Conservation (phyloP, 1,140 invertebrate species). For the Hylaeus anthracinus region DNA sequence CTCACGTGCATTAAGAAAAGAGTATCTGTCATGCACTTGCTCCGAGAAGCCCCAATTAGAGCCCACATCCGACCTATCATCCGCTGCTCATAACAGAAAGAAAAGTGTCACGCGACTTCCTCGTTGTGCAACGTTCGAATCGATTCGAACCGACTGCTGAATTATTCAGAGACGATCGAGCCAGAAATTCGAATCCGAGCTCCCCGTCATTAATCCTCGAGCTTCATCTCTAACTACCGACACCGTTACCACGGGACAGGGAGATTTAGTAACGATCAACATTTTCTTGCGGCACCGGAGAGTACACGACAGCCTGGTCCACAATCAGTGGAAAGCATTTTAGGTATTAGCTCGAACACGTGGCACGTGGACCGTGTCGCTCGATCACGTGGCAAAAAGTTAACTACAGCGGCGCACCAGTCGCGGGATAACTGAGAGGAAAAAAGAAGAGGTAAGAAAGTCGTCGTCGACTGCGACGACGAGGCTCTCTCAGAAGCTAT, state of each 20-base stretch:
- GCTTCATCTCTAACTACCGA: not conserved
- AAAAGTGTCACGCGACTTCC: too few species aligned
- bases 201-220: too few species aligned
- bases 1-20: too few species aligned
- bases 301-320: slow-evolving; percentile 25
- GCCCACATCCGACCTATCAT: too few species aligned
- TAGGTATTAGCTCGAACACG: slow-evolving; percentile 61
- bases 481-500: slow-evolving; percentile 54
- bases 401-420: slow-evolving; percentile 45
- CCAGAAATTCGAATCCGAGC: not conserved
- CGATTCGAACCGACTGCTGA: too few species aligned
- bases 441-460: slow-evolving; percentile 38
- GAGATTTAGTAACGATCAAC: slow-evolving; percentile 47
- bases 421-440: slow-evolving; percentile 21
- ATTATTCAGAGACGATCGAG: not conserved
- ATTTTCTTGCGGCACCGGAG: slow-evolving; percentile 39
- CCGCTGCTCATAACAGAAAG: too few species aligned
- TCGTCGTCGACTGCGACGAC: slow-evolving; percentile 19
- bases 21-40: too few species aligned
- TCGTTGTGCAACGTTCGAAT: not conserved
- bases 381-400: slow-evolving; percentile 60
- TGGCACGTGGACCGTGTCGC: slow-evolving; percentile 66
- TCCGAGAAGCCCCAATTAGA: too few species aligned
- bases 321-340: slow-evolving; percentile 60
- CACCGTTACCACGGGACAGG: slow-evolving; percentile 41